phyloP scores from a whole-genome alignment of 2,888 invertebrate species.

The Lamellibrachia satsuma region DNA sequence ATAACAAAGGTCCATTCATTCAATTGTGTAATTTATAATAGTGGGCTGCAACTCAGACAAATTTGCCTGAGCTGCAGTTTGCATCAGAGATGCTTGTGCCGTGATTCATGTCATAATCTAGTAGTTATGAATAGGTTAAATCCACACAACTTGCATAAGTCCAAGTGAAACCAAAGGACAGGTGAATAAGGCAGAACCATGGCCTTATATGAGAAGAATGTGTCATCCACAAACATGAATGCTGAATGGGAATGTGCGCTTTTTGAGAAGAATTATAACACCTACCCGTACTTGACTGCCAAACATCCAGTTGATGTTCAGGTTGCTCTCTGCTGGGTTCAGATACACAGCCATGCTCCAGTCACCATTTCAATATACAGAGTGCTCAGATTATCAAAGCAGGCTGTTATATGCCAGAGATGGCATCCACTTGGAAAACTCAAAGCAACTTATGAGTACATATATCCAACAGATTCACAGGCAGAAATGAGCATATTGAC shows the following conservation, averaged over 20 bases:
- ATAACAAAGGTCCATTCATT: too few species aligned
- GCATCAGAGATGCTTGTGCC: too few species aligned
- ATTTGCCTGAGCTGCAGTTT: not conserved
- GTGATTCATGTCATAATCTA: not conserved
- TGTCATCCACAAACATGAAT: not conserved
- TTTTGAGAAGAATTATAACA: not conserved
- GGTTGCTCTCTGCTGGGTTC: not conserved
- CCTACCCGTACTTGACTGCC: slow-evolving; percentile 5
- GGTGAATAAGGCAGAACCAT: not conserved
- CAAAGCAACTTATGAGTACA: not conserved
- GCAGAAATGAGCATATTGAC: not conserved
- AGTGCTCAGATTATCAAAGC: not conserved
- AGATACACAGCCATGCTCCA: not conserved
- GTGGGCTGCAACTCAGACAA: not conserved
- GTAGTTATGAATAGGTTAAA: not conserved
- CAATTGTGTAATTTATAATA: too few species aligned
- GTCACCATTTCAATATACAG: not conserved
- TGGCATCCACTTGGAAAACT: not conserved
- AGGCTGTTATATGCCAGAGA: not conserved
- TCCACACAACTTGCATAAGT: not conserved
- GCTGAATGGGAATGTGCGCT: too few species aligned
- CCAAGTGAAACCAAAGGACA: not conserved
- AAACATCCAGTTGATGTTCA: not conserved
- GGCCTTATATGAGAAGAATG: not conserved
- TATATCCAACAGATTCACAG: not conserved